A percentile compares a stretch with the other conserved stretches of the same genome.
These are phyloP conservation scores for Drosophila truncata DNA, from an alignment of 1,140 invertebrate species.

Conservation along the genomic window DNA sequence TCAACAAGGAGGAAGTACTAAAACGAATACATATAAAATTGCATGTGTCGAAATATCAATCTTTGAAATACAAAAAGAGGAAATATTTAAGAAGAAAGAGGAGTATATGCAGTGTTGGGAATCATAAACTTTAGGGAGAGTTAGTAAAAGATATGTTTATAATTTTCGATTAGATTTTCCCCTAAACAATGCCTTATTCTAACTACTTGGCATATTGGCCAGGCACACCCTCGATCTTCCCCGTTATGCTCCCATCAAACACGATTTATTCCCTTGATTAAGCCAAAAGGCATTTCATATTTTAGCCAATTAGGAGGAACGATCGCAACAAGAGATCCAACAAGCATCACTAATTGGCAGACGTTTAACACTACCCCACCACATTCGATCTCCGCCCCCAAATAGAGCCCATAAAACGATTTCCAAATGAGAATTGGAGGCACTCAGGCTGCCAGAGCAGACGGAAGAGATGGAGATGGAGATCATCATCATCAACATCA, in stretches of 20 bases:
- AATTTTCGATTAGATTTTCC: background rate
- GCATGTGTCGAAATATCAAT: conserved; percentile 25
- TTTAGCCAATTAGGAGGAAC: conserved; percentile 72
- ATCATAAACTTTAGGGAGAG: background rate
- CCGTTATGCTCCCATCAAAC: background rate
- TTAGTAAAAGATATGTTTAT: background rate
- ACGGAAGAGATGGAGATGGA: conserved; percentile 46
- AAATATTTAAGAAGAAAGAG: no score
- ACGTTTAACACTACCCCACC: conserved; percentile 71
- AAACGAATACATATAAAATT: conserved; percentile 18
- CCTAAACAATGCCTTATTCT: background rate
- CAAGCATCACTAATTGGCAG: conserved; percentile 75
- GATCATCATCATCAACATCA: conserved; percentile 52
- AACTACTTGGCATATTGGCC: background rate
- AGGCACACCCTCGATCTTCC: background rate
- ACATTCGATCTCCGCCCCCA: background rate
- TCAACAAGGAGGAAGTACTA: conserved; percentile 23
- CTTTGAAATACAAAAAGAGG: conserved; percentile 5
- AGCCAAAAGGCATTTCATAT: conserved; percentile 70
- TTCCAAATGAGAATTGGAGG: conserved; percentile 60
- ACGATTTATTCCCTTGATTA: conserved; percentile 60
- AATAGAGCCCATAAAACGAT: conserved; percentile 40
- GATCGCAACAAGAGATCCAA: conserved; percentile 47
- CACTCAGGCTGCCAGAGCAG: conserved; percentile 51
- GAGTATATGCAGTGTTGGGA: background rate